phyloP scores from a whole-genome alignment of 2,888 invertebrate genomes.

The Thalpophila matura region DNA sequence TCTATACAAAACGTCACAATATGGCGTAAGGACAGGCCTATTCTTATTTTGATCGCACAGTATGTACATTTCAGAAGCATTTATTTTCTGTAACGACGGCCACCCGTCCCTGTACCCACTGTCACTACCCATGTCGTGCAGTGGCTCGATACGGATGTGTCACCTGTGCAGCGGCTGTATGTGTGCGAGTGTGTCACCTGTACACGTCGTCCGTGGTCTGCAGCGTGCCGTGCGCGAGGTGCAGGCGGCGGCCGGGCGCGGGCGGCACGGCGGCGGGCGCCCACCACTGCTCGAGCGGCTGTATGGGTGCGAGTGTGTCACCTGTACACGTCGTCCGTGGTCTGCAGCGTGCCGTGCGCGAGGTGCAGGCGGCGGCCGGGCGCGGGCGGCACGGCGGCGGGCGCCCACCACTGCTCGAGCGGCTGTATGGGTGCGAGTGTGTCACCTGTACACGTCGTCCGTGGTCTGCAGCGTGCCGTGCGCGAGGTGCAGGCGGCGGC shows the following conservation, averaged over 20 bases:
- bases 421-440: slow-evolving; percentile 9
- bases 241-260: slow-evolving; percentile 65
- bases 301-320: not conserved
- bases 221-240: slow-evolving; percentile 76
- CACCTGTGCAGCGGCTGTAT: too few relatives aligned
- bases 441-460: slow-evolving; percentile 76
- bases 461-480: slow-evolving; percentile 93
- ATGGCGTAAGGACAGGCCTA: too few relatives aligned
- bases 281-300: slow-evolving; percentile 99
- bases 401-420: slow-evolving; percentile 99
- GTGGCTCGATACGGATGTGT: too few relatives aligned
- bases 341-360: slow-evolving; percentile 93
- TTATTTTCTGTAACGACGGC: too few relatives aligned
- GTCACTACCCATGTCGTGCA: too few relatives aligned
- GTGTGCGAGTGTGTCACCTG: slow-evolving; percentile 3
- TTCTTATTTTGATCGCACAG: too few relatives aligned
- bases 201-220: slow-evolving; percentile 26
- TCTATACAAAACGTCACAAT: too few relatives aligned
- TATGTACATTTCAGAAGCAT: too few relatives aligned
- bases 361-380: slow-evolving; percentile 84
- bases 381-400: slow-evolving; percentile 32
- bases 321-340: slow-evolving; percentile 79
- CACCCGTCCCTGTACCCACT: too few relatives aligned
- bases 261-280: slow-evolving; percentile 88
- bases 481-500: slow-evolving; percentile 95